Percentiles rank a stretch among this genome's conserved stretches.
Conservation (phyloP, 2,797 vertebrate species). For the Agapornis canus region DNA sequence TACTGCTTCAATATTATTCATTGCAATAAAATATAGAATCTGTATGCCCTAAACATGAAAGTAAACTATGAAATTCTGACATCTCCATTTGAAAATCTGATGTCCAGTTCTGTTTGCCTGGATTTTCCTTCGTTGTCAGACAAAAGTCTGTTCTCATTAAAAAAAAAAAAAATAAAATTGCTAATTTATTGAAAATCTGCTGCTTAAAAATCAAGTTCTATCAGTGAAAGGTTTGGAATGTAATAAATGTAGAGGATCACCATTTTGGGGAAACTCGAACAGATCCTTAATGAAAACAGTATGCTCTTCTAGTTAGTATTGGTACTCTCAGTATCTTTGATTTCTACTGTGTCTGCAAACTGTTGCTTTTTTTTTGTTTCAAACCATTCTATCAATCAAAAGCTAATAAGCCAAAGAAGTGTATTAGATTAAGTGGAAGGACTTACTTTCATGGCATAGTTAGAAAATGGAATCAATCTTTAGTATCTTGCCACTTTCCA, state of each 20-base stretch:
- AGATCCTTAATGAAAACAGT: neutral
- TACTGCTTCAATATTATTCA: neutral
- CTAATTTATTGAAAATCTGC: neutral
- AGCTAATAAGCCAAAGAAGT: neutral
- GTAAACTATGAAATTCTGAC: neutral
- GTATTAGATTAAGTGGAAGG: constrained; percentile 49
- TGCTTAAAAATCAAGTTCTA: neutral
- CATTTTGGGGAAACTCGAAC: neutral
- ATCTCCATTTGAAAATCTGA: neutral
- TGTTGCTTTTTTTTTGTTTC: constrained; percentile 35
- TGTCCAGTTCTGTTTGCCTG: neutral
- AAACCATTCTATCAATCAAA: constrained; percentile 32
- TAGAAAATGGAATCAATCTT: constrained; percentile 49
- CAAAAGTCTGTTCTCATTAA: neutral
- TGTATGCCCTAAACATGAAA: neutral
- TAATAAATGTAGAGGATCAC: neutral
- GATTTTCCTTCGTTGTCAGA: neutral
- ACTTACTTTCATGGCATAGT: constrained; percentile 38
- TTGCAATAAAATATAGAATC: neutral
- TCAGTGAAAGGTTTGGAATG: neutral
- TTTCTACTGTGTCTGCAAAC: neutral
- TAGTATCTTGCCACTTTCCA: constrained; percentile 43
- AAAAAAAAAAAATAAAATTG: neutral
- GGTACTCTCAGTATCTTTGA: neutral
- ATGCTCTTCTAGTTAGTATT: neutral